These are phyloP conservation scores for Vespertilio murinus DNA, from an alignment of 2,797 vertebrate species.

Conservation along the genomic window DNA sequence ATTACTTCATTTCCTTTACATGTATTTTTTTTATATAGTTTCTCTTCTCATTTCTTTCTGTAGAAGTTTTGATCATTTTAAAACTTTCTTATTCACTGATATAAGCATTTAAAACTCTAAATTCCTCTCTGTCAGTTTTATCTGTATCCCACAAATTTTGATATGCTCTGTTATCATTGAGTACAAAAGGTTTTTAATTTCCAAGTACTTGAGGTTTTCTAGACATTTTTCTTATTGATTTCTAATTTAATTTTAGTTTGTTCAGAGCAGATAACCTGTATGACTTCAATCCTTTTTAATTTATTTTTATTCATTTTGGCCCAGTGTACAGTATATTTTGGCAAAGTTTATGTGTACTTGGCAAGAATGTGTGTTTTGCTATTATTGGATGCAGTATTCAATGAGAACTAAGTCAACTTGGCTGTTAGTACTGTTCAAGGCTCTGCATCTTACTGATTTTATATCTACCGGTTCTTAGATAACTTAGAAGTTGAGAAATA, in stretches of 20 bases:
- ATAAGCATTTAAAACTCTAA: neutral
- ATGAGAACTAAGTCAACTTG: no score
- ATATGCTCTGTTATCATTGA: neutral
- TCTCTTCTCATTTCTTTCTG: neutral
- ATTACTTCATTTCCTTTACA: neutral
- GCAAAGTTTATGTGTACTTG: neutral
- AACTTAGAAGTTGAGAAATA: neutral
- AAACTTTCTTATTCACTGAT: neutral
- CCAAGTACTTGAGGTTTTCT: neutral
- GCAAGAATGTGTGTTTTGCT: neutral
- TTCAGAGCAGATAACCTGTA: neutral
- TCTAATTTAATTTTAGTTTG: neutral
- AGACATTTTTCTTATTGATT: neutral
- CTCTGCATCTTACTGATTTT: no score
- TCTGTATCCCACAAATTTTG: neutral
- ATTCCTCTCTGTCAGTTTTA: neutral
- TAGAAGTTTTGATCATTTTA: neutral
- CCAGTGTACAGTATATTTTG: fast-evolving
- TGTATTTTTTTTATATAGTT: neutral
- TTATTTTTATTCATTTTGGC: neutral
- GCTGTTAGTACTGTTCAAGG: no score
- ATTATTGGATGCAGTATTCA: no score
- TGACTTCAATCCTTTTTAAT: neutral
- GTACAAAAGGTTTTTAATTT: neutral
- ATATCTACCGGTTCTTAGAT: neutral